Base-by-base conservation (phyloP, 2,888 invertebrate species). In the Spodoptera exigua region DNA sequence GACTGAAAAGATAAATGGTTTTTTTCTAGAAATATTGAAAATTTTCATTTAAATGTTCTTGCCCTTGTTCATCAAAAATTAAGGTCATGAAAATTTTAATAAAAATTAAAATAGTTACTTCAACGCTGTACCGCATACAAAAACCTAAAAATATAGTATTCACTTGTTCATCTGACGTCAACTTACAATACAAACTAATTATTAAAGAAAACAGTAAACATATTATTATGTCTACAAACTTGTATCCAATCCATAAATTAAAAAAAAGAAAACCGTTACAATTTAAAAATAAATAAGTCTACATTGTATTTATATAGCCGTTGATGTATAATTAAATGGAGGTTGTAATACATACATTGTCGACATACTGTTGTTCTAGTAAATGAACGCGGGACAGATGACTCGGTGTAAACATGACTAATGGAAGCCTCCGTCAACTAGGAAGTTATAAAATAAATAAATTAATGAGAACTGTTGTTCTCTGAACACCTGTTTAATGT, bases 361-460 rank as follows among this genome's bases (percentile, higher is more conserved):
- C 13, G 21, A 40, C 36, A 55, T 17, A 18, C 10, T 47, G 34
- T 58, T 37, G 35, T 43, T 36, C 21, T 27, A 54, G 54, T 34
- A 53, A 32, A 54, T 54, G 52, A 3, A 18, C n/a, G n/a, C n/a
- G 17, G 21, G 41, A 39, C 43, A 47, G 52, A 37, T 16, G 18
- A n/a, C n/a, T 48, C 17, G n/a, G 16, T 41, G 51, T 65, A 65
- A 35, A 27, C 51, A 52, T 71, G 59, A 68, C 37, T 64, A 55
- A 72, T 71, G 43, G n/a, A 14, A 5, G 16, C 13, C 17, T 27
- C 7, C 18, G 40, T 52, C 16, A 59, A 72, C 27, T 13, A 61
- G 68, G 56, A 73, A 70, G 61, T 72, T 21, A 17, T 40, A 36
- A 54, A 61, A 56, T 46, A 67, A 70, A 70, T 67, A 57, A 40